Base-by-base conservation (phyloP, 1,140 invertebrate genomes). In the Oryctes rhinoceros region DNA sequence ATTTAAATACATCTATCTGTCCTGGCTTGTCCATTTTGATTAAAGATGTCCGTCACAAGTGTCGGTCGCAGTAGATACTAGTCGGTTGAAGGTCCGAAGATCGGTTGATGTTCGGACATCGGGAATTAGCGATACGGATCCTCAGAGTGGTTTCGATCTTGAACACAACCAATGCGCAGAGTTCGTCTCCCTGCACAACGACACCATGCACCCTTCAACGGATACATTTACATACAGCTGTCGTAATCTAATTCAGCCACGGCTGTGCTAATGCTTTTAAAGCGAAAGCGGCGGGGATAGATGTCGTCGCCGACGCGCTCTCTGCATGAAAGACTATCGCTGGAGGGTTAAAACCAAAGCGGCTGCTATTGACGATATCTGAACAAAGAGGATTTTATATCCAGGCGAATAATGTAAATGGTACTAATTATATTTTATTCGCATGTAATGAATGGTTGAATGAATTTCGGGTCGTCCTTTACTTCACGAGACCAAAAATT, bases 181-280 rank as follows among this genome's bases (percentile, higher is more conserved):
- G 20, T 35, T 35, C 65, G 4, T 18, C 13, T 11, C 65, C 65
- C 18, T 20, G 4, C 65, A 67, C 10, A 24, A 67, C 65, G 65
- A 67, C 65, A 1, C n/a, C 9, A 67, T 18, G 11, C 49, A 67
- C 65, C 65, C 65, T 24, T 18, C 20, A 67, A 35, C 65, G 24
- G 65, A 67, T 18, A 67, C 65, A 67, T 67, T 67, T 67, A 67
- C 65, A 67, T 67, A 67, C 65, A 67, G 65, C 65, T 67, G 65
- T 67, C 18, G 65, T 67, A 67, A 67, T 67, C 65, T 67, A 67
- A 67, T 67, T 67, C 65, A 35, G 65, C 18, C 65, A 24, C 65
- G 20, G 65, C 65, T 67, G 65, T 67, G 65, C 65, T 67, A 67
- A 67, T 67, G 65, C 65, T 67, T 67, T 67, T 67, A 67, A 67